Conservation (phyloP, 2,888 invertebrate genomes). For the Salticus scenicus region DNA sequence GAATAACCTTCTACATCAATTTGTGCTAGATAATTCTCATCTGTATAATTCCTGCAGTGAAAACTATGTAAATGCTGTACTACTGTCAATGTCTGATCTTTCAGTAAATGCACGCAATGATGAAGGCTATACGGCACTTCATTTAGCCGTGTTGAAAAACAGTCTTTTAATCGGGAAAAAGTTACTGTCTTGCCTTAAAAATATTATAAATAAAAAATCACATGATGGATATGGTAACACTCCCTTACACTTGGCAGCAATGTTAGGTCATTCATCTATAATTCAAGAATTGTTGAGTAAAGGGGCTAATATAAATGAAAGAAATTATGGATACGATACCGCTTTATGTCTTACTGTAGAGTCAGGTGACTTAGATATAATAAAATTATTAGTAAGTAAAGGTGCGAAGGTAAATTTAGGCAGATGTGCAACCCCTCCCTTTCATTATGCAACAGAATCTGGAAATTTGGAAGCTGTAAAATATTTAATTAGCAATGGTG, state of each 20-base stretch:
- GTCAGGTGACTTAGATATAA: background rate
- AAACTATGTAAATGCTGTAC: conserved; percentile 10
- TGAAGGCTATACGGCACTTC: background rate
- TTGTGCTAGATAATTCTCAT: conserved; percentile 25
- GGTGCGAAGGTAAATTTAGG: background rate
- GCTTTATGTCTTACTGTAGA: background rate
- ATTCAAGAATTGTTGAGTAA: background rate
- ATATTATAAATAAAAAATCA: background rate
- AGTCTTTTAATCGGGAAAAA: background rate
- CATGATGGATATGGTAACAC: background rate
- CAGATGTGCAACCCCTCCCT: background rate
- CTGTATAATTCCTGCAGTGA: background rate
- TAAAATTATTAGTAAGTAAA: background rate
- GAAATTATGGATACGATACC: background rate
- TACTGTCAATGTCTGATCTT: background rate
- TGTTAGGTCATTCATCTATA: background rate
- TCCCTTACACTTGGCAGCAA: background rate
- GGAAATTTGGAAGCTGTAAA: background rate
- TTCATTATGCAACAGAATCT: background rate
- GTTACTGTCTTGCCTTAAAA: background rate
- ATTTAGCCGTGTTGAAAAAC: background rate
- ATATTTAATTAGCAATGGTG: background rate
- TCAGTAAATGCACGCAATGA: background rate
- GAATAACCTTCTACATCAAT: conserved; percentile 22
- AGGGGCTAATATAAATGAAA: background rate